Base-by-base conservation (phyloP, 2,797 vertebrate genomes). In the Scolopax bukidnonensis region DNA sequence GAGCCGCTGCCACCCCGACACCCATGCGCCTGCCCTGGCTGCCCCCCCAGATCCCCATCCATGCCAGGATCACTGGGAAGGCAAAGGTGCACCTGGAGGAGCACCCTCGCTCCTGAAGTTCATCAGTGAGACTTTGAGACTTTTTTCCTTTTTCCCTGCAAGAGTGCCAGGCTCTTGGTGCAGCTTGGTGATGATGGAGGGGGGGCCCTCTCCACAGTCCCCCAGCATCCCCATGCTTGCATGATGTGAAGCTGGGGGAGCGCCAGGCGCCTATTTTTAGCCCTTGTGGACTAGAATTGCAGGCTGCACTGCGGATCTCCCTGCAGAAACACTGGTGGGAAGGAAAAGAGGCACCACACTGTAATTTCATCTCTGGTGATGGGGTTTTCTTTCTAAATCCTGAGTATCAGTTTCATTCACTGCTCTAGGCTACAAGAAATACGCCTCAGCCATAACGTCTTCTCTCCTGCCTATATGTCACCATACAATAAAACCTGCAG, bases 331-430 rank as follows among this genome's bases (percentile, higher is more conserved):
- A 28, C 53, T 81, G 45, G 92, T 92, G 92, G 79, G 82, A 95
- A 96, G 84, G 18, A 84, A 95, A 94, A 96, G 80, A 15, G 2
- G 59, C 74, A 85, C 45, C 45, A 91, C 78, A 19, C 64, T 87
- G 65, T 96, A 96, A 96, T 94, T 91, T 95, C 74, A 51, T 84
- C 92, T 77, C 57, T 50, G 57, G 84, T 84, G 79, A 85, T 91
- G 92, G 95, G 71, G 30, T 95, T 97, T 96, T 96, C 96, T 96
- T 96, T 92, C 92, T 95, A 94, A 94, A 95, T 85, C 74, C 87
- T 61, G 69, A 91, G 73, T 64, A 78, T 86, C 69, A 51, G 56
- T 95, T 97, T 94, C 93, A 85, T 93, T 95, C 76, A 73, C 84
- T 87, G 13, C 70, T 84, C 19, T n/a, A 60, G 54, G 18, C 75